Evolutionary conservation across 2,888 invertebrate genomes (phyloP), one percentile per base, ranked within the genome.

Genomic region (Julus scanicus): DNA sequence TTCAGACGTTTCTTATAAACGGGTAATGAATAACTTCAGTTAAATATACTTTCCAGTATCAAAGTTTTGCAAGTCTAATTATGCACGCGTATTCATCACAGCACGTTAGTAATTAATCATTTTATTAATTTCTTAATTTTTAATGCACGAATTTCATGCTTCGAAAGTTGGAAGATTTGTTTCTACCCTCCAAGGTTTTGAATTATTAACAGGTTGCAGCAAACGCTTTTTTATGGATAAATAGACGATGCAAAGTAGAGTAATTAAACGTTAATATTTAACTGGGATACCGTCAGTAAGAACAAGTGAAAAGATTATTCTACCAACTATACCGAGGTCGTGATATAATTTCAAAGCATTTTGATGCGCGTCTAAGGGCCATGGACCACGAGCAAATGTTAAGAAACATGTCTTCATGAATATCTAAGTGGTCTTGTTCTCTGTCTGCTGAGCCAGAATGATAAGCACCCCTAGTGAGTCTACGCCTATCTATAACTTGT

Each of bases 391-490:
- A n/a, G 63, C 20, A 63, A 63, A 63, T n/a, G 63, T 20, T n/a
- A 63, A 63, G 20, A 63, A 63, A 63, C 63, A 63, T 63, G 63
- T 63, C 63, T 63, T 63, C 63, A 63, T 63, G 63, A 63, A 63
- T 63, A 63, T 20, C 20, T 63, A 63, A 63, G 63, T 63, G 63
- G 63, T 63, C 63, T 63, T 13, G 49, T 63, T n/a, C 63, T 63
- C 63, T 63, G 63, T 20, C 63, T 63, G 63, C 63, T 63, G 63
- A 63, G 20, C 63, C 63, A n/a, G 63, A 63, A 63, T 63, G 63
- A 63, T 63, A 63, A 63, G 63, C 63, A 63, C 63, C 63, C 63
- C 63, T 63, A 63, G 63, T 63, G 63, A 63, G 63, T 63, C 63
- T 63, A 63, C 63, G 63, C 63, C 63, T 63, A 63, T 63, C 63